These are phyloP conservation scores for Drosophila demipolita DNA, from an alignment of 2,888 invertebrate genomes.

Conservation along the genomic window DNA sequence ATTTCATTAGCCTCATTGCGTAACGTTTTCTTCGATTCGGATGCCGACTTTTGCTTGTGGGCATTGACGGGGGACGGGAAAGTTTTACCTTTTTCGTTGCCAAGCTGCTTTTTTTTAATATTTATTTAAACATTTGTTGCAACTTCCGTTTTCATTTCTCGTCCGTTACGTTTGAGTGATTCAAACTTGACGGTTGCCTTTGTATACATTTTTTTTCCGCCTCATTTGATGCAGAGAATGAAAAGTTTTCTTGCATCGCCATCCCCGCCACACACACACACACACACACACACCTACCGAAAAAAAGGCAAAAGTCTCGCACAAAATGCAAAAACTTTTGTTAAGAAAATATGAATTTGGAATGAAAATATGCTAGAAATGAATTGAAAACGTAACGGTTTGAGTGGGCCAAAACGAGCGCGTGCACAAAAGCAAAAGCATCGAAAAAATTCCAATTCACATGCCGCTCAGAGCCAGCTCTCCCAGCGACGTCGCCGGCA, in stretches of 20 bases:
- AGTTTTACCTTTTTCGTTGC: slow-evolving; percentile 43
- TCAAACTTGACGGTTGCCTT: slow-evolving; percentile 81
- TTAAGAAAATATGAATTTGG: slow-evolving; percentile 80
- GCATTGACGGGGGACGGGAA: no score
- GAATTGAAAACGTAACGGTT: slow-evolving; percentile 77
- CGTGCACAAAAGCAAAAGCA: slow-evolving; percentile 74
- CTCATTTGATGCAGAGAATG: slow-evolving; percentile 78
- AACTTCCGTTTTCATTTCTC: slow-evolving; percentile 79
- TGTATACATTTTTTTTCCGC: slow-evolving; percentile 78
- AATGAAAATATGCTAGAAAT: slow-evolving; percentile 80
- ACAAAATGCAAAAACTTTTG: slow-evolving; percentile 74
- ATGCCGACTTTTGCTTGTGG: background rate
- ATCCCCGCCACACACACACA: slow-evolving; percentile 16
- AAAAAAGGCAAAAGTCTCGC: slow-evolving; percentile 59
- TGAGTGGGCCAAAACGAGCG: slow-evolving; percentile 68
- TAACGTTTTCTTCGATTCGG: slow-evolving; percentile 29
- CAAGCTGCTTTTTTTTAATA: slow-evolving; percentile 67
- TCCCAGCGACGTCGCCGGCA: background rate
- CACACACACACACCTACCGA: background rate
- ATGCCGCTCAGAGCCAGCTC: slow-evolving; percentile 7
- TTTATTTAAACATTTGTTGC: slow-evolving; percentile 81
- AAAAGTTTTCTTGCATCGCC: slow-evolving; percentile 70
- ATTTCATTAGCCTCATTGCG: slow-evolving; percentile 76
- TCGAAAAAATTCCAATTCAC: slow-evolving; percentile 63
- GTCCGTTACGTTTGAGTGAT: slow-evolving; percentile 79